phyloP scores from a whole-genome alignment of 2,888 invertebrate species.

The Lasioglossum vierecki region DNA sequence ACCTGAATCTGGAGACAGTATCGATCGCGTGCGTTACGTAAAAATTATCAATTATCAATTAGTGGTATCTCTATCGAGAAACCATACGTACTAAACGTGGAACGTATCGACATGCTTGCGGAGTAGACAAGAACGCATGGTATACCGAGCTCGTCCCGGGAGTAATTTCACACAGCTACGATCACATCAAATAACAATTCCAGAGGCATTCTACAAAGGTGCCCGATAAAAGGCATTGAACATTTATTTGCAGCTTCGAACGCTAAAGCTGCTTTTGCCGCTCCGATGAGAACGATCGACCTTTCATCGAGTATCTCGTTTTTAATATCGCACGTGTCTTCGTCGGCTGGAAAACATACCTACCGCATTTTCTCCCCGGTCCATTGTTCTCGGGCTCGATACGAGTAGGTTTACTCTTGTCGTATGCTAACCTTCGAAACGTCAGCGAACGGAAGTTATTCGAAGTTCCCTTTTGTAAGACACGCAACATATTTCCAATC shows the following conservation, averaged over 20 bases:
- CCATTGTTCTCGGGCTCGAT: background rate
- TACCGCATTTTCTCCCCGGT: background rate
- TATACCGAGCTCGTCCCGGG: slow-evolving; percentile 16
- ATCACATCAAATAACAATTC: slow-evolving; percentile 34
- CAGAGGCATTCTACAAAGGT: slow-evolving; percentile 26
- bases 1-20: slow-evolving; percentile 5
- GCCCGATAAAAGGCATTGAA: slow-evolving; percentile 33
- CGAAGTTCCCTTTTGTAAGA: background rate
- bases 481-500: background rate
- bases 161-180: slow-evolving; percentile 59
- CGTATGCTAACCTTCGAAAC: background rate
- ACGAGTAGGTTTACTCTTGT: background rate
- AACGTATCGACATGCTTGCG: slow-evolving; percentile 28
- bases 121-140: slow-evolving; percentile 36
- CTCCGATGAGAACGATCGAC: slow-evolving; percentile 24
- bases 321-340: slow-evolving; percentile 34
- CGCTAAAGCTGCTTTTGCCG: background rate
- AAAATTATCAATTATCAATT: slow-evolving; percentile 46
- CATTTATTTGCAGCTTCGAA: slow-evolving; percentile 42
- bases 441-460: background rate
- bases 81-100: background rate
- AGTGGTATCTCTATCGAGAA: slow-evolving; percentile 28
- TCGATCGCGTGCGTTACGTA: background rate
- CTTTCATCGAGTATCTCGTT: slow-evolving; percentile 28
- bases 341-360: slow-evolving; percentile 24